These are phyloP conservation scores for Eudyptes chrysolophus DNA, from an alignment of 2,113 vertebrate genomes.

Conservation along the genomic window DNA sequence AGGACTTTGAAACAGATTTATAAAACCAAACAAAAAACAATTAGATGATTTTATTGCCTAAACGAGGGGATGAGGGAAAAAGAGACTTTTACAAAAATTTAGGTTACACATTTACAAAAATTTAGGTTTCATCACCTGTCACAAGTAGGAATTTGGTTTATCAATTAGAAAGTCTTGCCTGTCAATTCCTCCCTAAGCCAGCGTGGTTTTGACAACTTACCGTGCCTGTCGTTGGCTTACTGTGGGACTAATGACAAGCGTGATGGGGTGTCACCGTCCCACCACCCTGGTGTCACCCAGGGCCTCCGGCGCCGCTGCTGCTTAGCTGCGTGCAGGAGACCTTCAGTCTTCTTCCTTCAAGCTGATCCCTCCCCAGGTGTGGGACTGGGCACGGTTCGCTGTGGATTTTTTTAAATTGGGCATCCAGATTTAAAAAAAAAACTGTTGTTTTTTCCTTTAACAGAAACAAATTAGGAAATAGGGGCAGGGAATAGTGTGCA, in stretches of 20 bases:
- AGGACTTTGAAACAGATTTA: not conserved
- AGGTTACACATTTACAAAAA: not conserved
- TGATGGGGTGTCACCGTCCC: not conserved
- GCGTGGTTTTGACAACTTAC: not conserved
- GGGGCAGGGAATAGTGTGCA: not conserved
- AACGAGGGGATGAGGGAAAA: fast-evolving
- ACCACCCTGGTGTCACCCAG: not conserved
- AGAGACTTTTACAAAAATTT: not conserved
- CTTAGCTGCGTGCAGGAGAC: not conserved
- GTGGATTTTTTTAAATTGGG: not conserved
- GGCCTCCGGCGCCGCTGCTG: not conserved
- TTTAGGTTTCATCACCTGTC: not conserved
- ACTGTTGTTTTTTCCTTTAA: not conserved
- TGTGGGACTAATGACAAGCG: not conserved
- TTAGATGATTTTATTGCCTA: not conserved
- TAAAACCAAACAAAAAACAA: not conserved
- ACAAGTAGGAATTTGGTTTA: not conserved
- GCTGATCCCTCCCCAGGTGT: not conserved
- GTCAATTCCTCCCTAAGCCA: not conserved
- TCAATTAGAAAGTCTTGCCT: not conserved
- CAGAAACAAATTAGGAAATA: not conserved
- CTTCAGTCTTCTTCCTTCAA: not conserved
- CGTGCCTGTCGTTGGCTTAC: not conserved
- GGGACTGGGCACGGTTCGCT: not conserved
- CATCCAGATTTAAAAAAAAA: not conserved